Percentiles rank a stretch among this genome's conserved stretches.
Conservation (phyloP, 1,140 invertebrate genomes). For the Bombus consobrinus region DNA sequence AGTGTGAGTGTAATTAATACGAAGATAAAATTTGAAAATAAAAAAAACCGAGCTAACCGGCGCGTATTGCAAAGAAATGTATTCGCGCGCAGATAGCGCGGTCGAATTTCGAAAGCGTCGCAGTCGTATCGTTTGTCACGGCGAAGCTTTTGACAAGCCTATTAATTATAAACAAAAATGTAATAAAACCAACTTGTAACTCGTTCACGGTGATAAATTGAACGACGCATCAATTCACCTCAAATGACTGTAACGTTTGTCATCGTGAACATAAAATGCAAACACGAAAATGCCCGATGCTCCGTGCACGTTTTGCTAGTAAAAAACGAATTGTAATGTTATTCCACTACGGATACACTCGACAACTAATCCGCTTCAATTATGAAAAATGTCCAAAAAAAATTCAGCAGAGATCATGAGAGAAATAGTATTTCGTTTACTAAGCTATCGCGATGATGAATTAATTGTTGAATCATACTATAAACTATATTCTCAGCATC, state of each 20-base stretch:
- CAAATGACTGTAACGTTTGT: slow-evolving; percentile 15
- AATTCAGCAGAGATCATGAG: not conserved
- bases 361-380: too few species aligned
- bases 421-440: not conserved
- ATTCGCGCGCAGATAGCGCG: slow-evolving; percentile 3
- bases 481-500: not conserved
- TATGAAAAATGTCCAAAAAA: not conserved
- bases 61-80: not conserved
- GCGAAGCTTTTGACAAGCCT: not conserved
- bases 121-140: not conserved
- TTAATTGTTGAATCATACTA: too few species aligned
- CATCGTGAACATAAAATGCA: not conserved
- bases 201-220: not conserved
- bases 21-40: not conserved
- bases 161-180: slow-evolving; percentile 27
- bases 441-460: too few species aligned
- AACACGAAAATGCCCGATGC: not conserved
- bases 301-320: not conserved
- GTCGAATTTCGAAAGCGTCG: not conserved
- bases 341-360: not conserved
- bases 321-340: not conserved
- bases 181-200: slow-evolving; percentile 17
- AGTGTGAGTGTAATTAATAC: not conserved
- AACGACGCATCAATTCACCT: slow-evolving; percentile 5
- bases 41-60: not conserved